A percentile compares a stretch with the other conserved stretches of the same genome.
Conservation (phyloP, 2,113 vertebrate genomes). For the Cinclus cinclus region DNA sequence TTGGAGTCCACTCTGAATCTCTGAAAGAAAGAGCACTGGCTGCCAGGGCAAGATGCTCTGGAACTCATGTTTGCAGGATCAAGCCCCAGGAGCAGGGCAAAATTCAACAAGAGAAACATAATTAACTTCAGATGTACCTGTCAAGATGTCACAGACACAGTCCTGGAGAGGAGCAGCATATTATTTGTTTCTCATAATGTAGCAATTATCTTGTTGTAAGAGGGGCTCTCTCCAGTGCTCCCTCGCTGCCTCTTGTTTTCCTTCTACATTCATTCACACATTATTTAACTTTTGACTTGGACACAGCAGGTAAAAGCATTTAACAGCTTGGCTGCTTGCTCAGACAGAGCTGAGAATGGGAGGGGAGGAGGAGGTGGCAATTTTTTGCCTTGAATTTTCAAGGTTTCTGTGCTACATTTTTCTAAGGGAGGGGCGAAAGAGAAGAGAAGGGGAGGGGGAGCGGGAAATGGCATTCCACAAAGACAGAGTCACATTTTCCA, state of each 20-base stretch:
- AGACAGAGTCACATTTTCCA: conserved; percentile 51
- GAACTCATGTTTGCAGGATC: fast-evolving
- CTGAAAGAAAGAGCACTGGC: neutral
- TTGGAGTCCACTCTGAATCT: neutral
- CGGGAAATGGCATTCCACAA: conserved; percentile 26
- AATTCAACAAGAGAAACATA: neutral
- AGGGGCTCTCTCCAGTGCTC: neutral
- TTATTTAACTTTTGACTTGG: conserved; percentile 44
- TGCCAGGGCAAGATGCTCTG: neutral
- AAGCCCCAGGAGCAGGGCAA: neutral
- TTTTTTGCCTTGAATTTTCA: conserved; percentile 22
- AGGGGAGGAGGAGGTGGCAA: neutral
- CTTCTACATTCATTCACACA: conserved; percentile 19
- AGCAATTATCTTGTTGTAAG: neutral
- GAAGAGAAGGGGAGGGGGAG: neutral
- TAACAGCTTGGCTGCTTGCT: conserved; percentile 44
- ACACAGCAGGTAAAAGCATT: conserved; percentile 52
- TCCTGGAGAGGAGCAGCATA: neutral
- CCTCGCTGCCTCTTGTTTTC: neutral
- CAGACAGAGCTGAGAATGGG: neutral
- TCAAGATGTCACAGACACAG: conserved; percentile 7
- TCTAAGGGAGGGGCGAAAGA: neutral
- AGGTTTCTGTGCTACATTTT: neutral
- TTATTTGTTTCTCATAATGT: conserved; percentile 10
- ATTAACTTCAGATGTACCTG: conserved; percentile 62